Evolutionary conservation across 2,113 vertebrate species (phyloP), one percentile per base, ranked within the genome.

Genomic region (Mesembrinibis cayennensis): DNA sequence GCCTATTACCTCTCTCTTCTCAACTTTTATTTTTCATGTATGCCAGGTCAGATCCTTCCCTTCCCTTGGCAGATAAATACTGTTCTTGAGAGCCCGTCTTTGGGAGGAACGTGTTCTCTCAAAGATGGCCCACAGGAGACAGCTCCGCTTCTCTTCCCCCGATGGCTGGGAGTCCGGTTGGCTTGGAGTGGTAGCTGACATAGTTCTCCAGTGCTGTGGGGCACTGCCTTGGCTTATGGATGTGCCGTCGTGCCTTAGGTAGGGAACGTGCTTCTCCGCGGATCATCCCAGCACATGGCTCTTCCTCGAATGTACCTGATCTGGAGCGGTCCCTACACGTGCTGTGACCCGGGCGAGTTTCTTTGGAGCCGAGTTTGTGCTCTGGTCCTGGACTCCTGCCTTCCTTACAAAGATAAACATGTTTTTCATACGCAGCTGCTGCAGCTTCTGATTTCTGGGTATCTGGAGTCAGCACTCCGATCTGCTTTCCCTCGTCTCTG

Each of bases 381-480:
- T 32, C 50, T 45, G 45, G 20, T 26, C 55, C 3, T 23, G 47
- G 56, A 10, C 61, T 92, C n/a, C 6, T 25, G 40, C 13, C 59
- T 58, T 56, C 74, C 71, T 76, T 8, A 5, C 23, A 9, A 23
- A 74, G 67, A 49, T 30, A 38, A 30, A 49, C 4, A 4, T 13
- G 17, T 3, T 29, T 50, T 58, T 74, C 61, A 5, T 7, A 2
- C 25, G 65, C 59, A 34, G 30, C 81, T 52, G 29, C 8, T 65
- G 78, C 47, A 84, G 73, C 69, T 59, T 67, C 29, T 69, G 49
- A 52, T 21, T 84, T 94, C 87, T 21, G 73, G 78, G 87, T 85
- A 89, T 66, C 70, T 87, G 93, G 77, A 94, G 77, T 49, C 89
- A 76, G 94, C 58, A 7, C 78, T 89, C n/a, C 17, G 85, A 40